These are phyloP conservation scores for Pitta sordida DNA, from an alignment of 2,113 vertebrate genomes.

Conservation along the genomic window DNA sequence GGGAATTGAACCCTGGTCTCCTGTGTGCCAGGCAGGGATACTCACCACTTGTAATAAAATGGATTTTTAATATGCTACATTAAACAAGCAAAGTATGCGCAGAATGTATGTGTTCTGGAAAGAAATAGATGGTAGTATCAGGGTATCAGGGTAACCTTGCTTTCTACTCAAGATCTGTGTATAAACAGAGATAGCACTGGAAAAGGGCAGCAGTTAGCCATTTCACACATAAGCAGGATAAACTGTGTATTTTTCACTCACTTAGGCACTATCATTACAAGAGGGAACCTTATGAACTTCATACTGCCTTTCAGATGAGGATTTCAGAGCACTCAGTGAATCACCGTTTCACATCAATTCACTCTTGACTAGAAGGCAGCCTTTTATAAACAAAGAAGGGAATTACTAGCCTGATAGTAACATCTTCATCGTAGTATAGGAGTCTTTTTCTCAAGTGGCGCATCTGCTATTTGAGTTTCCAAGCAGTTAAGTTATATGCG, in stretches of 20 bases:
- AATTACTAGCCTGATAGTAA: background rate
- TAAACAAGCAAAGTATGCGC: background rate
- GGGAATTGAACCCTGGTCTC: no score
- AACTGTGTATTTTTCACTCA: background rate
- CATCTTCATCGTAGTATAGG: background rate
- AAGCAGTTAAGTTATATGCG: background rate
- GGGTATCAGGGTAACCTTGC: background rate
- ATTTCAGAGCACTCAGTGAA: background rate
- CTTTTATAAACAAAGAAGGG: background rate
- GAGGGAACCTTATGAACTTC: background rate
- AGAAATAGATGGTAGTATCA: background rate
- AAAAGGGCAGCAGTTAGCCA: background rate
- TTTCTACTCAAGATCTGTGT: background rate
- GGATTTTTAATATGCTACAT: no score
- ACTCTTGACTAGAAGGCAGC: background rate
- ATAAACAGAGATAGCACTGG: background rate
- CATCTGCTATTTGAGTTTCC: background rate
- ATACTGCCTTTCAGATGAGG: background rate
- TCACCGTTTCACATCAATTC: background rate
- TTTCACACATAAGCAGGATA: background rate
- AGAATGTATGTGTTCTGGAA: slow-evolving; percentile 2
- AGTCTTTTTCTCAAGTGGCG: background rate
- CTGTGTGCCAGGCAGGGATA: no score
- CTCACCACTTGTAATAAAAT: no score
- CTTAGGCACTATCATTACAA: background rate